These are phyloP conservation scores for Erpobdella octoculata DNA, from an alignment of 2,888 invertebrate genomes.

Conservation along the genomic window DNA sequence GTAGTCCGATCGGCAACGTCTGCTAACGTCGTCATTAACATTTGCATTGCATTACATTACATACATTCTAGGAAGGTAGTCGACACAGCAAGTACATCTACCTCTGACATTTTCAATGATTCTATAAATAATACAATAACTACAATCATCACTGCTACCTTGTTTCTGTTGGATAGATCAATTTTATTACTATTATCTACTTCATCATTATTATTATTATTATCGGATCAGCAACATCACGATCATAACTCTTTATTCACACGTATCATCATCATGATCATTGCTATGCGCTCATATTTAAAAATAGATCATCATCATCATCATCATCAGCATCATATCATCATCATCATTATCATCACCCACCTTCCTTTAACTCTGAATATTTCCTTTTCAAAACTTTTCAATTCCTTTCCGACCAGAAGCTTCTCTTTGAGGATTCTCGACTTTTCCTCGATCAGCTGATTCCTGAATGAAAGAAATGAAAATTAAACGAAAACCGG, in stretches of 20 bases:
- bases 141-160: no score
- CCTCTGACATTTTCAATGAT: no score
- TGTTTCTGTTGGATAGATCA: no score
- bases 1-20: no score
- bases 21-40: no score
- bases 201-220: no score
- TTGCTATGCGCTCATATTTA: neutral
- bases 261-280: neutral
- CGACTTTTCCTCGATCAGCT: neutral
- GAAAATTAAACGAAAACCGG: neutral
- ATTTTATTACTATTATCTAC: no score
- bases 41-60: no score
- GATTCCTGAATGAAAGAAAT: neutral
- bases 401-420: neutral
- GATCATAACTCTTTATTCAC: neutral
- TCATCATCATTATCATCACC: neutral
- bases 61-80: no score
- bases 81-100: no score
- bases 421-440: neutral
- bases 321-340: conserved; percentile 3
- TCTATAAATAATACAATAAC: no score
- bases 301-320: neutral
- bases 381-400: neutral
- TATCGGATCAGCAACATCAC: no score
- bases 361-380: neutral